Evolutionary conservation across 2,888 invertebrate species (phyloP), one percentile per base, ranked within the genome.

Genomic region (Philereme vetulata): DNA sequence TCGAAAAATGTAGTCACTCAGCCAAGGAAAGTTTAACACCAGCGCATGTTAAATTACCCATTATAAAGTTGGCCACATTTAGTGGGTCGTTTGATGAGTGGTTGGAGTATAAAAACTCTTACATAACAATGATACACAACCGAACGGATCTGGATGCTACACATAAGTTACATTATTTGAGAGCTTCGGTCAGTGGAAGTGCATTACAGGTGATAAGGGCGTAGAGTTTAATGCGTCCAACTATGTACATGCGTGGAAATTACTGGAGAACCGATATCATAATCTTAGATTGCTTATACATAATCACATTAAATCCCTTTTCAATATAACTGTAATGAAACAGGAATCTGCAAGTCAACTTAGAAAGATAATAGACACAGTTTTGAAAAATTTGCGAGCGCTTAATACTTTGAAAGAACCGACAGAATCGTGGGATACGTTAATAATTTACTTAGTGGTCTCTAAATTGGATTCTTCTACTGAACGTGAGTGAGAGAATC

Each of bases 71-170:
- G 32, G 65, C 69, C 6, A 42, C 56, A 4, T 71, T 68, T 36
- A 67, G 68, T 43, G 71, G 69, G 21, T 53, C 60, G 6, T 68
- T 59, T 51, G 67, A 72, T 40, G 54, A 62, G 9, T 72, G 72
- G 68, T 35, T 66, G 0, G 71, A 67, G 46, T 71, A 51, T 48
- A 56, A 54, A 43, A 56, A 71, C 32, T 60, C 64, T 7, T 68
- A 55, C 50, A 7, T 52, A n/a, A 60, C 62, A 5, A 62, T 66
- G 55, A 63, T 68, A 45, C 70, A 65, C 32, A 64, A 61, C 1
- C 42, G 49, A 6, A 43, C 4, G 5, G 53, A 62, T 53, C 33
- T 70, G 36, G 44, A 56, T n/a, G 36, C 50, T 35, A 35, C 5
- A 8, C 64, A 67, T 45, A 70, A 67, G 33, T 65, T 65, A 42